Evolutionary conservation across 2,888 invertebrate genomes (phyloP).

Genomic region (Sipunculus nudus): DNA sequence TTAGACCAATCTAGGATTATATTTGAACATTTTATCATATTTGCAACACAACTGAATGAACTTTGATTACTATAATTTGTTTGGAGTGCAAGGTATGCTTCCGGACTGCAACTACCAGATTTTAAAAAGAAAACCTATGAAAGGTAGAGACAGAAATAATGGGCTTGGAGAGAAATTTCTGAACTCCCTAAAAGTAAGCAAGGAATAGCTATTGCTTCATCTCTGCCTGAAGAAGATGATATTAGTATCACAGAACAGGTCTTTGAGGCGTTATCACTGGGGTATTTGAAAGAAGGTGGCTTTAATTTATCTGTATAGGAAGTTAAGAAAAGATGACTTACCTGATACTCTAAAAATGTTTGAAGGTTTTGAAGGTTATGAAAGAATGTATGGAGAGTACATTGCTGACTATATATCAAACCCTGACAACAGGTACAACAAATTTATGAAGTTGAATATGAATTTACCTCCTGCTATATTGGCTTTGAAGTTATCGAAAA

Average conservation of each 20-base stretch:
- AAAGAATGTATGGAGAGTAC: background rate
- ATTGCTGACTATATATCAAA: background rate
- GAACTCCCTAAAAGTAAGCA: background rate
- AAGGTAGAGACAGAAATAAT: background rate
- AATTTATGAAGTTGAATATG: background rate
- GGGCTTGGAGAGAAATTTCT: background rate
- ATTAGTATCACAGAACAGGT: background rate
- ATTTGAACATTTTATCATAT: too few relatives aligned
- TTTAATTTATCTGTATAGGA: background rate
- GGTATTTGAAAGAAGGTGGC: background rate
- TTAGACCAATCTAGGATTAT: too few relatives aligned
- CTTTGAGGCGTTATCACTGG: background rate
- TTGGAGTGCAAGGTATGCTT: too few relatives aligned
- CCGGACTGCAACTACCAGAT: background rate
- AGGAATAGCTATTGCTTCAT: constrained; percentile 3
- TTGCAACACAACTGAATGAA: too few relatives aligned
- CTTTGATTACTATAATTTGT: too few relatives aligned
- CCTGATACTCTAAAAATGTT: background rate
- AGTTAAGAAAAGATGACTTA: background rate
- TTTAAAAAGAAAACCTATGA: background rate
- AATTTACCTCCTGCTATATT: background rate
- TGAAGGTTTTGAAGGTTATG: constrained; percentile 4
- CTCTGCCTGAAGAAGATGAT: background rate
- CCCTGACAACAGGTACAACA: background rate
- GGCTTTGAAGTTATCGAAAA: background rate